Evolutionary conservation across 2,888 invertebrate genomes (phyloP).

Genomic region (Toxonevra muliebris): DNA sequence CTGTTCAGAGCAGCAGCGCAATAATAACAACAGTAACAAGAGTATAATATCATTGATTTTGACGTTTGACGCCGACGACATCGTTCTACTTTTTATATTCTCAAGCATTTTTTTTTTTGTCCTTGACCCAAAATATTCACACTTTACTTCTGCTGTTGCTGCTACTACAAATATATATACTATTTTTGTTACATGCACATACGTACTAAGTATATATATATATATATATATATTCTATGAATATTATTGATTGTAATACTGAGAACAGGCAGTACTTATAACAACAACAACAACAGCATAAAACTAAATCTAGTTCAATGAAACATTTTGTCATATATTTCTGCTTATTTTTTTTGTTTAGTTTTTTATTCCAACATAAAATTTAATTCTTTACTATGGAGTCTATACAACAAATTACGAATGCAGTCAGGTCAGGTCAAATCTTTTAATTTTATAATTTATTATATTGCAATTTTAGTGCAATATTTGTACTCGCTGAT

Average conservation of each 20-base stretch:
- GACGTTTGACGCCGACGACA: conserved; percentile 16
- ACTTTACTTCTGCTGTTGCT: neutral
- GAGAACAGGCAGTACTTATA: neutral
- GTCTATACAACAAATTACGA: too few relatives aligned
- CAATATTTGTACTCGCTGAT: too few relatives aligned
- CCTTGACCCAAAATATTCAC: conserved; percentile 8
- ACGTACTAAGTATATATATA: too few relatives aligned
- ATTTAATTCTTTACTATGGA: neutral
- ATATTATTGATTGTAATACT: too few relatives aligned
- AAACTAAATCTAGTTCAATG: conserved; percentile 10
- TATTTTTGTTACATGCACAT: too few relatives aligned
- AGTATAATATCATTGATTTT: conserved; percentile 12
- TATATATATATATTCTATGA: too few relatives aligned
- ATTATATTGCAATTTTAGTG: too few relatives aligned
- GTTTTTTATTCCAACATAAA: neutral
- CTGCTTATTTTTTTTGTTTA: too few relatives aligned
- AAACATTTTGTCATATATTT: conserved; percentile 12
- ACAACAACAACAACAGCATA: conserved; percentile 12
- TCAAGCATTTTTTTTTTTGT: conserved; percentile 1
- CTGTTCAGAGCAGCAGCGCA: too few relatives aligned
- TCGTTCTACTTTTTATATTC: conserved; percentile 11
- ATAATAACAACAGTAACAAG: too few relatives aligned
- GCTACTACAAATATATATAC: neutral
- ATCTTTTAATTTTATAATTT: too few relatives aligned
- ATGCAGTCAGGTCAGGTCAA: too few relatives aligned